Conservation (phyloP, 2,113 vertebrate genomes). For the Hemicordylus capensis region DNA sequence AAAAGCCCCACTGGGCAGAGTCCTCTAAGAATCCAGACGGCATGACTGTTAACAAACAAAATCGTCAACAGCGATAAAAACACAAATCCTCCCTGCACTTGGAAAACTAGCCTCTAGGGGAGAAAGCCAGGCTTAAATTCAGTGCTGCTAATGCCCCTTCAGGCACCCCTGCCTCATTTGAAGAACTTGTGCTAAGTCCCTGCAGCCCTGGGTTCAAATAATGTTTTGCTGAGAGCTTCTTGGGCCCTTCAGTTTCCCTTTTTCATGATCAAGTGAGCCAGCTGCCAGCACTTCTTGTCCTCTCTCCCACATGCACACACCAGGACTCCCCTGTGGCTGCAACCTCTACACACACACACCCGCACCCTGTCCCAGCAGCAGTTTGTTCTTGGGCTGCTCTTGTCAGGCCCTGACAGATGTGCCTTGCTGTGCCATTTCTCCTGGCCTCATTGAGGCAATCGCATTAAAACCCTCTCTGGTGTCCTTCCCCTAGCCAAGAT, state of each 20-base stretch:
- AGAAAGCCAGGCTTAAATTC: neutral
- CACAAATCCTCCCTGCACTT: neutral
- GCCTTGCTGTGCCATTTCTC: constrained; percentile 28
- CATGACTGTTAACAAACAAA: no score
- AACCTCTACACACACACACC: neutral
- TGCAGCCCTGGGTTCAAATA: neutral
- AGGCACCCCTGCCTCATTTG: no score
- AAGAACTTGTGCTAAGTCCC: neutral
- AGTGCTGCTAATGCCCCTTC: neutral
- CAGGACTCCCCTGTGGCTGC: neutral
- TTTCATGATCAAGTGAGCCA: neutral
- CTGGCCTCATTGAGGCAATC: constrained; percentile 38
- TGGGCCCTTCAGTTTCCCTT: neutral
- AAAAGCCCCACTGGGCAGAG: neutral
- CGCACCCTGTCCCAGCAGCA: neutral
- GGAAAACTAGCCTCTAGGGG: neutral
- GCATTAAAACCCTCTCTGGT: constrained; percentile 58
- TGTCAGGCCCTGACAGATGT: constrained; percentile 35
- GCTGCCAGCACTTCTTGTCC: neutral
- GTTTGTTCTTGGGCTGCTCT: constrained; percentile 27
- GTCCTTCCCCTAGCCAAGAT: constrained; percentile 53
- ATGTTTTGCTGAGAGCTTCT: neutral
- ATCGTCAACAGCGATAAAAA: neutral
- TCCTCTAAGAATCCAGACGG: no score
- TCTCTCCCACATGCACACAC: neutral